phyloP scores from a whole-genome alignment of 2,113 vertebrate genomes.

The Eudyptes chrysolophus region DNA sequence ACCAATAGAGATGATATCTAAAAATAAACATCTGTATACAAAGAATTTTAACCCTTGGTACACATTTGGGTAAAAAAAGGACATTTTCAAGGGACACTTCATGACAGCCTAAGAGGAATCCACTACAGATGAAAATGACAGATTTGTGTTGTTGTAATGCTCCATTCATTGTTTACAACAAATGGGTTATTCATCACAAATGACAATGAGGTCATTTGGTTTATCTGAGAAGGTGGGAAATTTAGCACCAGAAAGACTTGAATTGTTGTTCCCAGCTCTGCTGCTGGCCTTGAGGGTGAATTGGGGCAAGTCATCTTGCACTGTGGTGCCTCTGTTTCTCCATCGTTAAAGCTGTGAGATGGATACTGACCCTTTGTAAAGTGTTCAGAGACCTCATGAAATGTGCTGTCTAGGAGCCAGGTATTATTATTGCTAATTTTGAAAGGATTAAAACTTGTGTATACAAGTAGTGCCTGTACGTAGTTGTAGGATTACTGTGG shows the following conservation, averaged over 20 bases:
- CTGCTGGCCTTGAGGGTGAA: background rate
- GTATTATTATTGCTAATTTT: background rate
- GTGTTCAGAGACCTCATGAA: background rate
- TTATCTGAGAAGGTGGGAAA: background rate
- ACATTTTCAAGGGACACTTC: conserved; percentile 13
- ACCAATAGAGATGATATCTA: conserved; percentile 13
- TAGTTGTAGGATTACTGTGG: background rate
- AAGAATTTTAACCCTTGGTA: conserved; percentile 48
- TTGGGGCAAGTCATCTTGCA: background rate
- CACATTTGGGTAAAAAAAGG: background rate
- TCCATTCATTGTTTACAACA: background rate
- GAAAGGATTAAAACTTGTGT: background rate
- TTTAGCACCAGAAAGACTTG: background rate
- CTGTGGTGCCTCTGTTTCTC: background rate
- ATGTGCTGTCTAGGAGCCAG: background rate
- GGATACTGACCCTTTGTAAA: background rate
- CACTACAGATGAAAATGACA: background rate
- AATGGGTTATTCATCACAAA: background rate
- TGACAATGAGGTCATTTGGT: background rate
- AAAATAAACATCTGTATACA: conserved; percentile 61
- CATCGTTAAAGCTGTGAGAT: background rate
- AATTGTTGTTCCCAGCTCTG: background rate
- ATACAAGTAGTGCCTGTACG: background rate
- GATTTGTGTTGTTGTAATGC: background rate
- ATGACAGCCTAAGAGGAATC: conserved; percentile 1